A percentile compares a stretch with the other conserved stretches of the same genome.
These are phyloP conservation scores for Novumbra hubbsi DNA, from an alignment of 2,797 vertebrate genomes.

Conservation along the genomic window DNA sequence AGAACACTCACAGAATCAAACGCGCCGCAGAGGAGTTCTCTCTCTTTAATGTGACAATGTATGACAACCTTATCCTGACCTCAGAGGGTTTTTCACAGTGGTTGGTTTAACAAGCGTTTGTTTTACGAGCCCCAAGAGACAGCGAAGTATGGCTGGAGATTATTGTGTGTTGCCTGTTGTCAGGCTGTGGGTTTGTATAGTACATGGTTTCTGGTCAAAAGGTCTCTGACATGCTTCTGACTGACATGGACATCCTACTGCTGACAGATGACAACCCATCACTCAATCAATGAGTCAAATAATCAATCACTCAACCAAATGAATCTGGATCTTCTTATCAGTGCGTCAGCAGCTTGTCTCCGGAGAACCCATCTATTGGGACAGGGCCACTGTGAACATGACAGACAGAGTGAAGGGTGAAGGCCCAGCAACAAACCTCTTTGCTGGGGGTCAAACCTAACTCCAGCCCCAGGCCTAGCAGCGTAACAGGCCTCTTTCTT, in stretches of 20 bases:
- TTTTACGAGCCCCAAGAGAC: constrained; percentile 61
- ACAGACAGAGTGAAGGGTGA: neutral
- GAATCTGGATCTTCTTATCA: constrained; percentile 55
- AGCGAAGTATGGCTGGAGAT: constrained; percentile 50
- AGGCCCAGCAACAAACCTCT: constrained; percentile 59
- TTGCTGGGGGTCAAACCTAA: constrained; percentile 67
- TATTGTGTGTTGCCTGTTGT: constrained; percentile 60
- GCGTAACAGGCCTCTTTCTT: constrained; percentile 60
- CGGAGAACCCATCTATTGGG: neutral
- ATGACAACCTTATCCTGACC: constrained; percentile 49
- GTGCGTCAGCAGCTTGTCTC: constrained; percentile 26
- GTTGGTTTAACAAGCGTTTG: constrained; percentile 55
- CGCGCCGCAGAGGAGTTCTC: constrained; percentile 19
- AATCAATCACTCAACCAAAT: constrained; percentile 27
- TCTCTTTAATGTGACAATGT: constrained; percentile 30
- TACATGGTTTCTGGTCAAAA: constrained; percentile 46
- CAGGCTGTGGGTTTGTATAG: constrained; percentile 51
- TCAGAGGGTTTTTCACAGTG: constrained; percentile 53
- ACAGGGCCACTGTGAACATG: neutral
- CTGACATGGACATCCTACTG: constrained; percentile 9
- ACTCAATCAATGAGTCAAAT: constrained; percentile 34
- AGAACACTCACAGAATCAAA: constrained; percentile 20
- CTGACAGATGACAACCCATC: constrained; percentile 22
- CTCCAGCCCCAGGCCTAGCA: constrained; percentile 65
- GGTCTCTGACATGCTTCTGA: constrained; percentile 30